Base-by-base conservation (phyloP, 2,113 vertebrate genomes). In the Mus spicilegus region DNA sequence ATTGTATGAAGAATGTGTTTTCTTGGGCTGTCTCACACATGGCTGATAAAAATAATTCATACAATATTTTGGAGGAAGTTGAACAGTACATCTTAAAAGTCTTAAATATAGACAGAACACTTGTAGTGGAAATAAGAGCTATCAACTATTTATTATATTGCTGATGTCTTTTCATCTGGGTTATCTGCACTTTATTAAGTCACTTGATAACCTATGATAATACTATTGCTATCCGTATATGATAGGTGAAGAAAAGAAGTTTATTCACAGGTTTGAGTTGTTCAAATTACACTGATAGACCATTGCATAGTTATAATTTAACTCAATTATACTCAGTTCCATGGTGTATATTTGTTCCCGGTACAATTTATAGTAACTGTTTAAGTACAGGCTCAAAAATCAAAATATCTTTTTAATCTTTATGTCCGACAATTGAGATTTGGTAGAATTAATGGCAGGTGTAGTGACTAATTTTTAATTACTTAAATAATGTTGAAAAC, bases 401-500 rank as follows among this genome's bases (percentile, higher is more conserved):
- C 65, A 28, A 78, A 7, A 26, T 63, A 51, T 20, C 77, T 24
- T 39, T 16, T 26, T 36, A 58, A 51, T 42, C 28, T 58, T 4
- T 20, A 51, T 78, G 22, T 82, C 51, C 7, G 61, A 72, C 5
- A 84, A 46, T 14, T 82, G 67, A 88, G 26, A 13, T 91, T 20
- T 88, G 7, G 36, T 87, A 90, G 39, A 65, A 87, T 42, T 89
- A 76, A 8, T 51, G 36, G 58, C 4, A 61, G 70, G 63, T 46
- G 28, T 24, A 26, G 8, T 33, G 14, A 30, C 39, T 84, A 3
- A 33, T 82, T 92, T 73, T 89, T 49, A 91, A 72, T 4, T 63
- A 16, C 76, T 88, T 33, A 81, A 81, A 8, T 81, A 81, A 82
- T 87, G 11, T 46, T 51, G 49, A 92, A 89, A 95, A 94, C 56